phyloP scores from a whole-genome alignment of 2,113 vertebrate genomes.

The Morone chrysops region DNA sequence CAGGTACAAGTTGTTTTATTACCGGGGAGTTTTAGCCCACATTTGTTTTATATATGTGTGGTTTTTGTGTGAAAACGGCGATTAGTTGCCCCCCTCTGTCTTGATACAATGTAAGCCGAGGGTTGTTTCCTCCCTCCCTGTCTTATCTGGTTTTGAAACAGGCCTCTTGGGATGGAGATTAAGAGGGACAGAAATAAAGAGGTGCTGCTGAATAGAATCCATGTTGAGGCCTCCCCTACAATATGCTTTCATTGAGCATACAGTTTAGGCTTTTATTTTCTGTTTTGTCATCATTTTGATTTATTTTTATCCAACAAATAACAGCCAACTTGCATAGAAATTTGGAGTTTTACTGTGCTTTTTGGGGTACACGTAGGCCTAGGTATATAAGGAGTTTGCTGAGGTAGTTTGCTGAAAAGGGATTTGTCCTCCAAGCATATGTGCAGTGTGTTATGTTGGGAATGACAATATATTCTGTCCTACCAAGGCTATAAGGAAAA shows the following conservation, averaged over 20 bases:
- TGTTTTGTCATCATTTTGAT: background rate
- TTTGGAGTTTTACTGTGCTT: background rate
- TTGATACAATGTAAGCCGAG: slow-evolving; percentile 23
- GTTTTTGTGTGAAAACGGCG: background rate
- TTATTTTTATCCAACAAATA: background rate
- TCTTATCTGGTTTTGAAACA: slow-evolving; percentile 57
- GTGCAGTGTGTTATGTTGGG: background rate
- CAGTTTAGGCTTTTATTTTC: background rate
- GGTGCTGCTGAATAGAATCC: slow-evolving; percentile 28
- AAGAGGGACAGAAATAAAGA: slow-evolving; percentile 42
- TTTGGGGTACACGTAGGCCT: background rate
- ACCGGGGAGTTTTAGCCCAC: no score
- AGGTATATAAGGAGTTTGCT: background rate
- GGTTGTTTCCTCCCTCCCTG: slow-evolving; percentile 21
- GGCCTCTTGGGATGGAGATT: slow-evolving; percentile 53
- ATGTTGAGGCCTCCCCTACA: slow-evolving; percentile 1
- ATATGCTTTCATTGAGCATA: background rate
- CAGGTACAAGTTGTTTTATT: background rate
- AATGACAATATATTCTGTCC: background rate
- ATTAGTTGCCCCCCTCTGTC: slow-evolving; percentile 30
- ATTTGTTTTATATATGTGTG: background rate
- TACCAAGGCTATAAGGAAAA: no score
- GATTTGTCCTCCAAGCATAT: background rate
- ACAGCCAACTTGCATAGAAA: background rate
- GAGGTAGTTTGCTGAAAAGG: background rate